These are phyloP conservation scores for Lepidotrigona ventralis DNA, from an alignment of 1,140 invertebrate genomes.

Conservation along the genomic window DNA sequence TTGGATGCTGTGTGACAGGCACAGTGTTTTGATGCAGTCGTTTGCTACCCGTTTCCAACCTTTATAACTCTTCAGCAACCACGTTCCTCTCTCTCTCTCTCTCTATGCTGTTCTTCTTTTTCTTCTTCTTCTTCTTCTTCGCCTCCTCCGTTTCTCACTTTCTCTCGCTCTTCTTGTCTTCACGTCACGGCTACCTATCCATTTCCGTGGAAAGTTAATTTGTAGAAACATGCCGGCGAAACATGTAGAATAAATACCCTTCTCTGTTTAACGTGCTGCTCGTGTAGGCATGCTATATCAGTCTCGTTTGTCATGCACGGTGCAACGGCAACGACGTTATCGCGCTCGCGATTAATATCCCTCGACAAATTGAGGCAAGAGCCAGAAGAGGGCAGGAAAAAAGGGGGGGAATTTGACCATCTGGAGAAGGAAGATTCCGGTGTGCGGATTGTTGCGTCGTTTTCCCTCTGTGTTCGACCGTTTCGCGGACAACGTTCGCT, in stretches of 20 bases:
- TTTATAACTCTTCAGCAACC: neutral
- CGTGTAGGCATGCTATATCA: constrained; percentile 64
- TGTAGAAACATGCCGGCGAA: constrained; percentile 66
- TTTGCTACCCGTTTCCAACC: neutral
- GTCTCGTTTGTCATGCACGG: constrained; percentile 71
- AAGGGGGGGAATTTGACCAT: neutral
- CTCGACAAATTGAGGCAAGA: constrained; percentile 54
- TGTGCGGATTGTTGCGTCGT: constrained; percentile 18
- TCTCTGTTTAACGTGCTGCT: constrained; percentile 65
- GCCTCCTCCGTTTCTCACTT: neutral
- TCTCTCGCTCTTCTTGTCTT: neutral
- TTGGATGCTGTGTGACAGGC: constrained; percentile 55
- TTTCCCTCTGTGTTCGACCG: neutral
- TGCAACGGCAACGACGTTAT: constrained; percentile 70
- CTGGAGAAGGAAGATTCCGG: neutral
- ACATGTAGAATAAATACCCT: constrained; percentile 72
- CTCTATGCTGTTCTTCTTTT: neutral
- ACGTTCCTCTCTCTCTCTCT: constrained; percentile 6
- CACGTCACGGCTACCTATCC: constrained; percentile 17
- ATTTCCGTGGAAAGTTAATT: constrained; percentile 71
- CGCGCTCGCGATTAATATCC: constrained; percentile 57
- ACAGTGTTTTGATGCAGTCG: constrained; percentile 55
- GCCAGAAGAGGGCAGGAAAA: neutral
- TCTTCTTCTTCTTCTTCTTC: neutral
- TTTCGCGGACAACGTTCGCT: neutral